Conservation (phyloP, 2,888 invertebrate genomes). For the Ferrisia virgata region DNA sequence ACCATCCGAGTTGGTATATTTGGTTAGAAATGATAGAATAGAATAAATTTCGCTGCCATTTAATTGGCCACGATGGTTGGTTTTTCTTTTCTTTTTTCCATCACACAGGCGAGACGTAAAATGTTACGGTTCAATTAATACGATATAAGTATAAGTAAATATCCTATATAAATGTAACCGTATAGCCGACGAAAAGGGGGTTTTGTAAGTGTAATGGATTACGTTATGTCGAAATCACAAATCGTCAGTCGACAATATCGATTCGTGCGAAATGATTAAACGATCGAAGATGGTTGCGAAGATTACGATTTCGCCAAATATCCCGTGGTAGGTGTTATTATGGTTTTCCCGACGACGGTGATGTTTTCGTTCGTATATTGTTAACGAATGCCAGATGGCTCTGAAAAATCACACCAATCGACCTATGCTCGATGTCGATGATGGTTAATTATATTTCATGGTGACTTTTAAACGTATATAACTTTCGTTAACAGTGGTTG, state of each 20-base stretch:
- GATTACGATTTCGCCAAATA: background rate
- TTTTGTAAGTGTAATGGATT: background rate
- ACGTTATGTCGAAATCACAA: background rate
- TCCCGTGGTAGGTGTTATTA: background rate
- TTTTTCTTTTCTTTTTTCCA: too few species aligned
- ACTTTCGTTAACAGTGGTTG: background rate
- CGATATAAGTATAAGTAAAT: too few species aligned
- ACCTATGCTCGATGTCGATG: background rate
- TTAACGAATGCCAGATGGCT: background rate
- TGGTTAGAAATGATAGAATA: background rate
- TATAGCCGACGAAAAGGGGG: background rate
- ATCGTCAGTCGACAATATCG: background rate
- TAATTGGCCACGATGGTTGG: background rate
- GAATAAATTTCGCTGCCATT: background rate
- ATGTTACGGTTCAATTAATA: background rate
- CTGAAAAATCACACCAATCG: background rate
- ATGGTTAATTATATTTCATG: background rate
- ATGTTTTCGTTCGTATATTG: background rate
- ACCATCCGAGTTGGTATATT: too few species aligned
- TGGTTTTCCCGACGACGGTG: too few species aligned
- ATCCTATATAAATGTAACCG: too few species aligned
- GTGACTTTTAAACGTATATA: background rate
- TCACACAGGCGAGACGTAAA: background rate
- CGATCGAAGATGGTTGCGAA: background rate
- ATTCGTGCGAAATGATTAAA: background rate